Conservation (phyloP, 2,888 invertebrate genomes). For the Chloromyia formosa region DNA sequence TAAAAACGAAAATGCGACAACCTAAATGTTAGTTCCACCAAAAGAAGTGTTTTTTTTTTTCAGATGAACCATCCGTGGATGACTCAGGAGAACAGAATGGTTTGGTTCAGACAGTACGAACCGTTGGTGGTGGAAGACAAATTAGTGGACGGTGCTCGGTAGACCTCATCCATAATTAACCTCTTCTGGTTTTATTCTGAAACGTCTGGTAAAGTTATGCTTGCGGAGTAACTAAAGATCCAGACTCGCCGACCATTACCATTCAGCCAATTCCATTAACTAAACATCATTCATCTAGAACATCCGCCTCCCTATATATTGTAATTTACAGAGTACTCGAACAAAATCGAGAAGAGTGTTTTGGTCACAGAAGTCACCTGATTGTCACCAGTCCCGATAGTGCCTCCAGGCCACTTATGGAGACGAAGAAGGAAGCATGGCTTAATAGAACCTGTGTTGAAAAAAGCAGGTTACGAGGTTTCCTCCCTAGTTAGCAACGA, state of each 20-base stretch:
- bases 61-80: not conserved
- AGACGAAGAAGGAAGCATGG: too few relatives aligned
- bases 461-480: constrained; percentile 36
- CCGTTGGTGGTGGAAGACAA: not conserved
- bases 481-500: constrained; percentile 5
- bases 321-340: not conserved
- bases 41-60: not conserved
- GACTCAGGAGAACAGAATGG: constrained; percentile 2
- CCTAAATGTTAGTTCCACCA: constrained; percentile 12
- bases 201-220: too few relatives aligned
- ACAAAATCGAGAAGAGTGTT: not conserved
- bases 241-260: too few relatives aligned
- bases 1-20: not conserved
- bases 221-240: too few relatives aligned
- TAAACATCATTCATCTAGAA: too few relatives aligned
- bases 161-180: not conserved
- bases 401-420: too few relatives aligned
- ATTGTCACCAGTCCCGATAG: too few relatives aligned
- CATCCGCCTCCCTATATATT: not conserved
- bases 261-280: too few relatives aligned
- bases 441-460: not conserved
- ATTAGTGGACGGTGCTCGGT: not conserved
- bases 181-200: too few relatives aligned
- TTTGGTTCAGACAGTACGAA: not conserved
- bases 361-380: not conserved